Percentiles rank a stretch among this genome's conserved stretches.
Evolutionary conservation across 2,797 vertebrate species (phyloP).

Genomic region (Strix occidentalis): DNA sequence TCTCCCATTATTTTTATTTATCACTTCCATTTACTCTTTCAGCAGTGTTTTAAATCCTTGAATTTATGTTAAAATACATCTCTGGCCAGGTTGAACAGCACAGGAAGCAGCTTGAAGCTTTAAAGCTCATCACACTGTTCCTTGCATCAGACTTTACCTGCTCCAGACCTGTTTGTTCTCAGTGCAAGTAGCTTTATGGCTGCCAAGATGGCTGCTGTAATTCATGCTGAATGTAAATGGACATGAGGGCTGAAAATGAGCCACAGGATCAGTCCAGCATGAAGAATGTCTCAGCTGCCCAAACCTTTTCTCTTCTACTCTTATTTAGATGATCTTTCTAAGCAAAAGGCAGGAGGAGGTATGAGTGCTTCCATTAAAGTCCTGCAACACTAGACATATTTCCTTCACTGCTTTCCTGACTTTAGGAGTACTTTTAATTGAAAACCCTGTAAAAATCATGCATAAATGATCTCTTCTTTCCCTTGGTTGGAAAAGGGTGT

Average conservation of each 20-base stretch:
- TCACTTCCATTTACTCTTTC: not conserved
- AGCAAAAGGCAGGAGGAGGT: not conserved
- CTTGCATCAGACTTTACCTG: not conserved
- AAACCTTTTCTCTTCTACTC: not conserved
- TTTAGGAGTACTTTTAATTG: not conserved
- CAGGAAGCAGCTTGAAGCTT: not conserved
- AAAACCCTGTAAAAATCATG: not conserved
- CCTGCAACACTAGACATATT: not conserved
- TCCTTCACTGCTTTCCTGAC: not conserved
- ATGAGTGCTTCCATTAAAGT: not conserved
- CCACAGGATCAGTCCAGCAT: not conserved
- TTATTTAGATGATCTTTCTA: not conserved
- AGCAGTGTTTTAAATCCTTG: not conserved
- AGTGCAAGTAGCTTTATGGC: not conserved
- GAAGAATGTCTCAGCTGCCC: not conserved
- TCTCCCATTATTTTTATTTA: not conserved
- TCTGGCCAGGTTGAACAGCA: not conserved
- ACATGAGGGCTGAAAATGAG: not conserved
- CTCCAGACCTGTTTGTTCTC: not conserved
- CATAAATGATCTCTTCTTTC: not conserved
- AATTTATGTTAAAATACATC: not conserved
- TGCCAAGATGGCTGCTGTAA: not conserved
- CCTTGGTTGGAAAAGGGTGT: not conserved
- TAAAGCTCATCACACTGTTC: not conserved
- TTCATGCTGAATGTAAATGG: not conserved